These are phyloP conservation scores for Panthera tigris DNA, from an alignment of 2,113 vertebrate species.

Conservation along the genomic window DNA sequence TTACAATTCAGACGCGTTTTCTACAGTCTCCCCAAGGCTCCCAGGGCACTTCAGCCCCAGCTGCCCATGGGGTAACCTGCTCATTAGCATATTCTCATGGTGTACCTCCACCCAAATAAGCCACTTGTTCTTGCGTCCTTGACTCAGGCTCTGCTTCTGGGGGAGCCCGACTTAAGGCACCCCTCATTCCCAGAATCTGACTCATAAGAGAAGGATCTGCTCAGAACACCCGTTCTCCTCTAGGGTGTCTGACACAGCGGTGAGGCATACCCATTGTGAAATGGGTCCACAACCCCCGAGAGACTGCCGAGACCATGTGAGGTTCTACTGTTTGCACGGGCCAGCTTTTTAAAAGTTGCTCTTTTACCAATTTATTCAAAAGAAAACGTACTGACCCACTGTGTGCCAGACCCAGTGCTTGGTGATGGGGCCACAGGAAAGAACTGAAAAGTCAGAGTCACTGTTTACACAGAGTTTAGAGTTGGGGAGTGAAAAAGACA, in stretches of 20 bases:
- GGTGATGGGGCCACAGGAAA: background rate
- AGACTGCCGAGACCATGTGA: fast-evolving
- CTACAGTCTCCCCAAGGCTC: background rate
- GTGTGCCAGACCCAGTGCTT: background rate
- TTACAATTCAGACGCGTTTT: fast-evolving
- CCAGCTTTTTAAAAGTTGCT: background rate
- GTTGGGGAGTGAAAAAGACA: background rate
- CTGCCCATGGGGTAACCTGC: background rate
- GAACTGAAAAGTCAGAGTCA: background rate
- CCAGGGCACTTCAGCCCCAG: background rate
- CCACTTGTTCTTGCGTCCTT: too few species aligned
- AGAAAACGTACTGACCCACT: background rate
- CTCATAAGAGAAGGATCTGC: background rate
- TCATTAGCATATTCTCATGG: background rate
- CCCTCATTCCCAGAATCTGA: background rate
- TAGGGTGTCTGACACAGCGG: background rate
- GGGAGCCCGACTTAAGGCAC: background rate
- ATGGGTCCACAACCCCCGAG: background rate
- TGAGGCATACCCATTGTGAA: background rate
- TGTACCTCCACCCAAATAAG: background rate
- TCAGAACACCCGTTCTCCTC: background rate
- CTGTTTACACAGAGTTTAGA: background rate
- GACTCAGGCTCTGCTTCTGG: background rate
- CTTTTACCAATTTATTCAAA: background rate
- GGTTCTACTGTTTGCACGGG: fast-evolving